phyloP scores from a whole-genome alignment of 1,140 invertebrate genomes.

The Paracyclopina nana region DNA sequence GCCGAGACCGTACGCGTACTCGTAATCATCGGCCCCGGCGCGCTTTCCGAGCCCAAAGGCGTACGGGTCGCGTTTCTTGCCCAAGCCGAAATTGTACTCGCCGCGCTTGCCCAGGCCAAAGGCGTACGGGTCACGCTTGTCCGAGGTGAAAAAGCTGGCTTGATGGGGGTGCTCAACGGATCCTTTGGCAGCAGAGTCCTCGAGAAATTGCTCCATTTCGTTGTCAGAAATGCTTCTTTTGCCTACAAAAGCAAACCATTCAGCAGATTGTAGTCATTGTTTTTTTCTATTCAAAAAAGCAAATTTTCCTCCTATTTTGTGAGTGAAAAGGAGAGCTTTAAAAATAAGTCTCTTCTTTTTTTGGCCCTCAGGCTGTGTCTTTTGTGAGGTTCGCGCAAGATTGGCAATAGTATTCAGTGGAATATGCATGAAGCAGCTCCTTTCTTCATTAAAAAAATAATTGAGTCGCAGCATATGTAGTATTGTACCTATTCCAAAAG shows the following conservation, averaged over 20 bases:
- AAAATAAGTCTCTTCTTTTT: background rate
- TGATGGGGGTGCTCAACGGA: background rate
- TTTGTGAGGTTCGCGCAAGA: background rate
- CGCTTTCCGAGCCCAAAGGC: slow-evolving; percentile 17
- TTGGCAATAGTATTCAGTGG: background rate
- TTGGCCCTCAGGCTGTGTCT: background rate
- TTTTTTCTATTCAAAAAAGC: background rate
- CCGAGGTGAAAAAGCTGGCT: background rate
- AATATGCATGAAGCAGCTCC: background rate
- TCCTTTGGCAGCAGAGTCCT: background rate
- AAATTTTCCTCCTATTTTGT: background rate
- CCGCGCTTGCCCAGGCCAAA: slow-evolving; percentile 17
- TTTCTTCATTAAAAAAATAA: background rate
- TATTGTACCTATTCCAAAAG: slow-evolving; percentile 7
- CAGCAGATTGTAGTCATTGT: too few relatives aligned
- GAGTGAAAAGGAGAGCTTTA: background rate
- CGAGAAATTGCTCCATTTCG: background rate
- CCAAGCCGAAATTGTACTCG: slow-evolving; percentile 14
- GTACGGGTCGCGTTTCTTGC: slow-evolving; percentile 12
- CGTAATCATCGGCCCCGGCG: background rate
- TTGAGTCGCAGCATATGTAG: background rate
- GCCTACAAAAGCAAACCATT: too few relatives aligned
- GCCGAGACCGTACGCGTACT: slow-evolving; percentile 17
- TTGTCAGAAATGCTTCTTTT: background rate
- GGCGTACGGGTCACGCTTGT: slow-evolving; percentile 7